Base-by-base conservation (phyloP, 2,888 invertebrate genomes). In the Cyaniris semiargus region DNA sequence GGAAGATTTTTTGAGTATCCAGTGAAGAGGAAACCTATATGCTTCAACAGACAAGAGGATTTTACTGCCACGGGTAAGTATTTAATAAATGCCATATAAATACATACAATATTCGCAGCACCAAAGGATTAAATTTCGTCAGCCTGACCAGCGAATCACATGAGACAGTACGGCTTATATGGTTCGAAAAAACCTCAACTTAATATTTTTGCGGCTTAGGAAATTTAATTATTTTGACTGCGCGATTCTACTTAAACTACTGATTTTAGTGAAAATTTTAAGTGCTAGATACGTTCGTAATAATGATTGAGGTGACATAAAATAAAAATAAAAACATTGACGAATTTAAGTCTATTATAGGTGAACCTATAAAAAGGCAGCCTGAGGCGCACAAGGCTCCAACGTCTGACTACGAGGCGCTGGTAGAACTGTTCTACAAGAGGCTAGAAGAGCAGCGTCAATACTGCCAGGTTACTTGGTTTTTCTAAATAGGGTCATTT, bases 11-110 rank as follows among this genome's bases (percentile, higher is more conserved):
- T 95, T 80, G 95, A 95, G 82, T 95, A 95, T 82, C 95, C 95
- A 0, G 95, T 95, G 56, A 95, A 95, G 83, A 89, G 95, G 79
- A 95, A 95, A 87, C 95, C 95, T 0, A 95, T 95, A 78, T 95
- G 95, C 82, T 95, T 95, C 80, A 95, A 94, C 79, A 87, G 95
- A 34, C 95, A 95, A 81, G 95, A 95, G 81, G 95, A 95, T 82
- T 95, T 95, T 71, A 93, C 94, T 21, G 94, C 95, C 1, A 95
- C 95, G 77, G 95, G 95, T 93, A 84, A 75, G 76, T 79, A 48
- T 27, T 76, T 60, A 66, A 48, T 23, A 13, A 48, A n/a, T n/a
- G n/a, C 44, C 3, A 13, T 44, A 44, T 44, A 44, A 34, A 13
- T 13, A 18, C 15, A 48, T 1, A 53, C 18, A 53, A 53, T 53